Conservation (phyloP, 2,888 invertebrate species). For the Ornithoptera alexandrae region DNA sequence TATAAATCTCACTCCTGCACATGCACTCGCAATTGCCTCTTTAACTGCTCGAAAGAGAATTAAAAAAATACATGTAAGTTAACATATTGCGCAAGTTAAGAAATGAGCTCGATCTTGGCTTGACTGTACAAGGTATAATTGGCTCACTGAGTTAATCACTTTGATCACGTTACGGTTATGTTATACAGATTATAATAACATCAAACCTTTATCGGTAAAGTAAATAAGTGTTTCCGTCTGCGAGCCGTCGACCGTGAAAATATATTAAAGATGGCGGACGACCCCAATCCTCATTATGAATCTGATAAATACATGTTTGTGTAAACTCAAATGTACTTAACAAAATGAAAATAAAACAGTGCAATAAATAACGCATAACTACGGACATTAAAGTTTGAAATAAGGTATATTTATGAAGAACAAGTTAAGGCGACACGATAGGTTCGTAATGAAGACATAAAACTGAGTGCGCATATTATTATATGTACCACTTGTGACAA, state of each 20-base stretch:
- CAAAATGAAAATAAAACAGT: conserved; percentile 21
- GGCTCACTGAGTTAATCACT: conserved; percentile 60
- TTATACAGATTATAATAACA: conserved; percentile 3
- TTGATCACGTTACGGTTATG: conserved; percentile 40
- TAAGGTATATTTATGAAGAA: conserved; percentile 26
- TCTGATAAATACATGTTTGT: conserved; percentile 23
- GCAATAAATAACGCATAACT: conserved; percentile 28
- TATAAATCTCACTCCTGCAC: conserved; percentile 78
- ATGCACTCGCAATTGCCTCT: conserved; percentile 69
- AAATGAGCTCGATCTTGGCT: conserved; percentile 39
- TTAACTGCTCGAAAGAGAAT: conserved; percentile 66
- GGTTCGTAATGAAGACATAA: conserved; percentile 27
- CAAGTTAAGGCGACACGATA: conserved; percentile 11
- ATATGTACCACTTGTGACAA: not conserved
- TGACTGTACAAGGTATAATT: conserved; percentile 62
- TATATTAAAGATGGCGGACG: conserved; percentile 24
- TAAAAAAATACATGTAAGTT: conserved; percentile 67
- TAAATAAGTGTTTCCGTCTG: not conserved
- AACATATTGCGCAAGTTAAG: conserved; percentile 66
- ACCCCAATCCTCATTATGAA: conserved; percentile 25
- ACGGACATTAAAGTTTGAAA: conserved; percentile 21
- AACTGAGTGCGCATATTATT: conserved; percentile 12
- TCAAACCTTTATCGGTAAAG: conserved; percentile 4
- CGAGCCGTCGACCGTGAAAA: conserved; percentile 3
- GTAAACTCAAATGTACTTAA: conserved; percentile 21